Evolutionary conservation across 2,797 vertebrate genomes (phyloP).

Genomic region (Rhinophrynus dorsalis): DNA sequence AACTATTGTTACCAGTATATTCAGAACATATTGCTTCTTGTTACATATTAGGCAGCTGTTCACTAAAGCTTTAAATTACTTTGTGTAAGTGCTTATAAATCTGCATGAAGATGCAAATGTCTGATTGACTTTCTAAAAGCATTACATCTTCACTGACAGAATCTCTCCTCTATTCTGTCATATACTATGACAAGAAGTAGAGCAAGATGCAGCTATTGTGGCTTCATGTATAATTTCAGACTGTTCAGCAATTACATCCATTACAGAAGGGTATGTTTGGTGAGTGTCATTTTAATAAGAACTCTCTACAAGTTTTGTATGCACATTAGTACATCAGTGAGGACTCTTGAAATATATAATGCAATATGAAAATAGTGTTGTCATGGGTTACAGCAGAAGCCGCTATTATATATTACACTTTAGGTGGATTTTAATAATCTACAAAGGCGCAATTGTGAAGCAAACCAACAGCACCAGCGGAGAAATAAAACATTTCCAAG

Average conservation of each 20-base stretch:
- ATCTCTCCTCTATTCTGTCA: constrained; percentile 40
- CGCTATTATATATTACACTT: constrained; percentile 16
- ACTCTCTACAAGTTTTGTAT: constrained; percentile 15
- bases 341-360: constrained; percentile 15
- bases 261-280: constrained; percentile 39
- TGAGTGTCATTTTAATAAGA: constrained; percentile 39
- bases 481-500: no score
- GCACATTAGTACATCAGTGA: constrained; percentile 32
- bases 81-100: constrained; percentile 45
- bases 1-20: constrained; percentile 3
- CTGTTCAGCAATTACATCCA: constrained; percentile 43
- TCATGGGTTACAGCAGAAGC: neutral
- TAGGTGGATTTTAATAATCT: neutral
- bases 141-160: constrained; percentile 43
- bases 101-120: constrained; percentile 44
- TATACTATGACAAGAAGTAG: neutral
- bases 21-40: constrained; percentile 14
- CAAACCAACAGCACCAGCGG: no score
- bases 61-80: constrained; percentile 51
- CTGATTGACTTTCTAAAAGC: constrained; percentile 43
- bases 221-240: constrained; percentile 38
- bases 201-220: constrained; percentile 41
- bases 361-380: constrained; percentile 2
- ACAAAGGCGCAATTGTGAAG: no score
- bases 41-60: constrained; percentile 36